phyloP scores from a whole-genome alignment of 2,797 vertebrate genomes.

The Gymnoscopelus microlampas region DNA sequence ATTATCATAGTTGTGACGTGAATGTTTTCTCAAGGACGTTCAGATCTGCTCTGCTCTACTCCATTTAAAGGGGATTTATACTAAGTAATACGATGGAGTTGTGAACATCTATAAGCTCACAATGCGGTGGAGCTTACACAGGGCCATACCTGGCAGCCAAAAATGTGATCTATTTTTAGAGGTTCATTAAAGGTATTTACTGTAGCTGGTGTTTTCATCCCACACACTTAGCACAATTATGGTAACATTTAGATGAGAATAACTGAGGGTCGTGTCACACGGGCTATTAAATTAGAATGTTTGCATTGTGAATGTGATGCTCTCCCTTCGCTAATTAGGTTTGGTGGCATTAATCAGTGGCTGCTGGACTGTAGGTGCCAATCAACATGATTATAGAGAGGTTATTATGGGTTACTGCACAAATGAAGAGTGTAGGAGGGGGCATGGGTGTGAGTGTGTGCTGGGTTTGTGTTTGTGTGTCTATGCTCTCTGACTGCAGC shows the following conservation, averaged over 20 bases:
- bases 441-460: neutral
- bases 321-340: slow-evolving; percentile 51
- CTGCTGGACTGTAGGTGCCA: slow-evolving; percentile 37
- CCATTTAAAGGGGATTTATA: slow-evolving; percentile 1
- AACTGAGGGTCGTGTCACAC: slow-evolving; percentile 37
- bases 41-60: slow-evolving; percentile 12
- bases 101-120: too few species aligned
- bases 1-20: slow-evolving; percentile 36
- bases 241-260: slow-evolving; percentile 34
- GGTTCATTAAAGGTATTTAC: slow-evolving; percentile 51
- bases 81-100: too few species aligned
- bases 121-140: too few species aligned
- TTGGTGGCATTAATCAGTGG: slow-evolving; percentile 52
- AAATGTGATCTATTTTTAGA: slow-evolving; percentile 56
- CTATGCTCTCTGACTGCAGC: too few species aligned
- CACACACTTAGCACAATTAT: slow-evolving; percentile 9
- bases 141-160: slow-evolving; percentile 29
- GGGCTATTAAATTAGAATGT: slow-evolving; percentile 44
- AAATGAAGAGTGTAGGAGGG: slow-evolving; percentile 31
- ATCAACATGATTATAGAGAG: slow-evolving; percentile 56
- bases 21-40: slow-evolving; percentile 56
- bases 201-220: too few species aligned
- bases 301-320: slow-evolving; percentile 23
- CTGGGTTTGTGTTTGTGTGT: too few species aligned
- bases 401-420: slow-evolving; percentile 29